Base-by-base conservation (phyloP, 1,140 invertebrate genomes). In the Hormaphis cornu region DNA sequence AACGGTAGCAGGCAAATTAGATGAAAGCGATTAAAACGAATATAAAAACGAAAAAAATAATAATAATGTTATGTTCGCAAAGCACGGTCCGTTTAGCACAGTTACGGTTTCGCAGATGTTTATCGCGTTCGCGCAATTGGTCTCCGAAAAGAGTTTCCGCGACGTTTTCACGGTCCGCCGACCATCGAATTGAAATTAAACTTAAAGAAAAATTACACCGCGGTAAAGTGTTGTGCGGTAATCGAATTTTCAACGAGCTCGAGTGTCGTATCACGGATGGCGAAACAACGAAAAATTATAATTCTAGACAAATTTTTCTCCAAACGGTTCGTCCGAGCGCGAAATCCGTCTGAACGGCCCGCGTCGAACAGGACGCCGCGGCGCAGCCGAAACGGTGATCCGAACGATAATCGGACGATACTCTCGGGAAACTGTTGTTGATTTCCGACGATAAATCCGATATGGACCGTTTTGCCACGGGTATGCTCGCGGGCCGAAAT, bases 1-100 rank as follows among this genome's bases (percentile, higher is more conserved):
- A n/a, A n/a, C n/a, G n/a, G n/a, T n/a, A n/a, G n/a, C n/a, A n/a
- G n/a, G n/a, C n/a, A n/a, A n/a, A n/a, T n/a, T n/a, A n/a, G n/a
- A n/a, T n/a, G 40, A 18, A 46, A 63, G 58, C 35, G 24, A 63
- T 63, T 63, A 63, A 63, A 63, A 63, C 6, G 26, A 63, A n/a
- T 50, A 66, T 48, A 50, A 66, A 66, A 12, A 24, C 30, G 50
- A 46, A 48, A 35, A 18, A 66, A 66, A 46, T 33, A 12, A 66
- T 14, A 35, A 50, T 66, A 33, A 18, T 12, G 37, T 66, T 66
- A 66, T 66, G 44, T 66, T 14, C 24, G 42, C 16, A n/a, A n/a
- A 26, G 33, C 44, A 66, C 61, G 44, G 61, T 66, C 44, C 61
- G 61, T 66, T 66, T 63, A 10, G 42, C 30, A 37, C 26, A 50